Evolutionary conservation across 2,888 invertebrate species (phyloP).

Genomic region (Dione vanillae): DNA sequence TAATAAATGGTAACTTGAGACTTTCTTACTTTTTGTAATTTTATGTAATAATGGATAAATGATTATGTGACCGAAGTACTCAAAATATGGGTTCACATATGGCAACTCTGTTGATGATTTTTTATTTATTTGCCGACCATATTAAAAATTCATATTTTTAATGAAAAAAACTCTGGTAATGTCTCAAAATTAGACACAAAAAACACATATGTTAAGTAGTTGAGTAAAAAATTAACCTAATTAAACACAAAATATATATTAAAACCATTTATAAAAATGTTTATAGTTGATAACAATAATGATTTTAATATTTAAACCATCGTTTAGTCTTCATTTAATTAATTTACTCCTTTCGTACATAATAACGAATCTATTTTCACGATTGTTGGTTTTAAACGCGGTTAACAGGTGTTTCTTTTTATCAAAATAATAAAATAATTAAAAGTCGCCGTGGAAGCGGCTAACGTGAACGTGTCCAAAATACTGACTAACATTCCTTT

Average conservation of each 20-base stretch:
- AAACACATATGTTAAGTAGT: too few species aligned
- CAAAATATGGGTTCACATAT: too few species aligned
- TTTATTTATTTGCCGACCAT: background rate
- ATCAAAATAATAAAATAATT: slow-evolving; percentile 78
- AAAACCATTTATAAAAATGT: too few species aligned
- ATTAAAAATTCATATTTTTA: too few species aligned
- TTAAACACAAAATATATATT: too few species aligned
- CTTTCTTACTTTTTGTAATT: background rate
- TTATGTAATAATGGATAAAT: too few species aligned
- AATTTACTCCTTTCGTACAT: slow-evolving; percentile 40
- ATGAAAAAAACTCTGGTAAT: too few species aligned
- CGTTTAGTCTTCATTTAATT: slow-evolving; percentile 10
- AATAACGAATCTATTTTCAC: slow-evolving; percentile 44
- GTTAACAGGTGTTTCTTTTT: slow-evolving; percentile 61
- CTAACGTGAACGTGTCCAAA: slow-evolving; percentile 73
- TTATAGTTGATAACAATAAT: too few species aligned
- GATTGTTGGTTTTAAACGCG: slow-evolving; percentile 56
- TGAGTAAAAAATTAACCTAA: too few species aligned
- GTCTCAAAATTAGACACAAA: too few species aligned
- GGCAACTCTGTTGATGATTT: background rate
- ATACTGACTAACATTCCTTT: slow-evolving; percentile 62
- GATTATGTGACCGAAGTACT: too few species aligned
- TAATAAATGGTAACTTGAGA: background rate
- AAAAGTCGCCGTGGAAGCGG: slow-evolving; percentile 63
- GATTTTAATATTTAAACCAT: background rate